Percentiles rank a stretch among this genome's conserved stretches.
Conservation (phyloP, 2,113 vertebrate genomes). For the Sylvilagus bachmani region DNA sequence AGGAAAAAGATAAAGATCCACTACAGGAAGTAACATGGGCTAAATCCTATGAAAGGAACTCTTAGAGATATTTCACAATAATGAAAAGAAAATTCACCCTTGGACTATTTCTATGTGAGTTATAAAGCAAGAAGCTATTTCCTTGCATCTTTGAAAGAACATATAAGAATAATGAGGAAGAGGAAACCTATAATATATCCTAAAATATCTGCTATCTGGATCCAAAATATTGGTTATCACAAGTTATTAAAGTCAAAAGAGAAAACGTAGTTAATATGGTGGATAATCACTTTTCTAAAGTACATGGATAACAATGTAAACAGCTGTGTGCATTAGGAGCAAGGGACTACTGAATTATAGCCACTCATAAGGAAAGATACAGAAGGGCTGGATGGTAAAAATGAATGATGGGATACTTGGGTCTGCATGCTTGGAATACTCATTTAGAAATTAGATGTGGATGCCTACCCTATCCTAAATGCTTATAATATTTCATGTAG, state of each 20-base stretch:
- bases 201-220: not conserved
- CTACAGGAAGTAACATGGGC: not conserved
- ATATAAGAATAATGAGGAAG: not conserved
- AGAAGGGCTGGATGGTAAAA: not conserved
- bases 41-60: not conserved
- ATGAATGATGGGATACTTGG: fast-evolving
- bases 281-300: not conserved
- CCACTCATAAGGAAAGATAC: not conserved
- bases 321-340: not conserved
- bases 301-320: not conserved
- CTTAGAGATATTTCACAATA: not conserved
- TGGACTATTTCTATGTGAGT: not conserved
- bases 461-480: not conserved
- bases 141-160: not conserved
- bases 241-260: not conserved
- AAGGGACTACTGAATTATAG: not conserved
- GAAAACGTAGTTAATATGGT: not conserved
- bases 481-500: fast-evolving
- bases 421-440: not conserved
- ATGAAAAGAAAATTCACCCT: not conserved
- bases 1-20: not conserved
- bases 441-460: not conserved
- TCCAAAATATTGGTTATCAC: not conserved
- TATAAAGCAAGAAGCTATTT: not conserved
- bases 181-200: not conserved